Evolutionary conservation across 2,797 vertebrate species (phyloP), one percentile per base, ranked within the genome.

Genomic region (Cryptoprocta ferox): DNA sequence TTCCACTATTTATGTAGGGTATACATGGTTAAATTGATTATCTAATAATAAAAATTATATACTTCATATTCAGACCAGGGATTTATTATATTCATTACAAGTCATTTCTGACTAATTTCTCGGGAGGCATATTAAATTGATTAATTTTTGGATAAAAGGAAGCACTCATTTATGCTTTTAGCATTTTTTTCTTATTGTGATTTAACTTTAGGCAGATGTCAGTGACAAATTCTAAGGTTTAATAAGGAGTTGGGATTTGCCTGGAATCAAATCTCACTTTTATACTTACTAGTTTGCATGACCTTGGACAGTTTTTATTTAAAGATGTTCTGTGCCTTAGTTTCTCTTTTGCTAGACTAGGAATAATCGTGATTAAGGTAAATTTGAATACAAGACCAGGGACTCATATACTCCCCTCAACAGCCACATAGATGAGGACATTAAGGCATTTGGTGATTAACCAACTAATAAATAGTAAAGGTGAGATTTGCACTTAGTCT

Each of bases 21-120:
- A 70, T 73, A 76, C 12, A 48, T 61, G 35, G 56, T 37, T 92
- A 82, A 66, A 71, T 21, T 70, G 71, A 75, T 93, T 65, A 30
- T 85, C 56, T 88, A 84, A 87, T 59, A 84, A 84, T 95, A 84
- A 97, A 91, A 91, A 28, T 71, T 91, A 26, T 30, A 19, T 80
- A 53, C 26, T 94, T 75, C 45, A 73, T 75, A 45, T 79, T 96
- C 61, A 92, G 35, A 76, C 30, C 24, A 75, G 35, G 13, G 11
- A 75, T 68, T 97, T 97, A 79, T 78, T 87, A 79, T 14, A 50
- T 50, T 88, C 76, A 53, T 95, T 93, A 61, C 2, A 75, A 42
- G 28, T 37, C 53, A 28, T 92, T 92, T 92, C 53, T 89, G 32
- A 89, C 35, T 95, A 42, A 35, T 95, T 95, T 78, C 26, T 90